A percentile compares a stretch with the other conserved stretches of the same genome.
These are phyloP conservation scores for Mungos mungo DNA, from an alignment of 2,113 vertebrate species.

Conservation along the genomic window DNA sequence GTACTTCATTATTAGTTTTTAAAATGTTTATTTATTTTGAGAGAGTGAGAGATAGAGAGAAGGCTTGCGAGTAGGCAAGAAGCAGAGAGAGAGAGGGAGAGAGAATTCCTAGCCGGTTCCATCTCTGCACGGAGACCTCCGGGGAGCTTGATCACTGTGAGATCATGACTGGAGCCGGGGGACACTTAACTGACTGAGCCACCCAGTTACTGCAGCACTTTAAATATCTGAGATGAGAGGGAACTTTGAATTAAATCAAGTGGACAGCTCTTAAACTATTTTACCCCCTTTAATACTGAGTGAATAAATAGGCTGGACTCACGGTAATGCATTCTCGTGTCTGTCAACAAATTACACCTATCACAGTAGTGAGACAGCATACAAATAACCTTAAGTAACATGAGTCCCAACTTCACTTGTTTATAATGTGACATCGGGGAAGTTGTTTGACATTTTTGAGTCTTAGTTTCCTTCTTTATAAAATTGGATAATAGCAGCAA, in stretches of 20 bases:
- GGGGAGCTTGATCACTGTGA: too few species aligned
- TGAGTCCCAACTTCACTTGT: background rate
- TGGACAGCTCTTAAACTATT: slow-evolving; percentile 19
- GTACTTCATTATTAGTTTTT: background rate
- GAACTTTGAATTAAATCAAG: slow-evolving; percentile 25
- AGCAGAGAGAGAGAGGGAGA: too few species aligned
- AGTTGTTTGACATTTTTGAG: slow-evolving; percentile 43
- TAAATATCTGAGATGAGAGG: background rate
- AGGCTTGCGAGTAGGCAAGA: too few species aligned
- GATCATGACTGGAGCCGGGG: too few species aligned
- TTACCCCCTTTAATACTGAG: slow-evolving; percentile 1
- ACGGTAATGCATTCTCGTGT: background rate
- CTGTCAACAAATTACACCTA: background rate
- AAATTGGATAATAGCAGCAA: slow-evolving; percentile 31
- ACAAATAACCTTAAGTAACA: background rate
- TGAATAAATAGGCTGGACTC: background rate
- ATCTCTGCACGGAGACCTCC: too few species aligned
- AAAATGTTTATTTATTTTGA: too few species aligned
- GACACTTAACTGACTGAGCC: too few species aligned
- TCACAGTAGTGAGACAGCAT: background rate
- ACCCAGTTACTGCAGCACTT: background rate
- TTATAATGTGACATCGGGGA: background rate
- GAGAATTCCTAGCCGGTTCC: too few species aligned
- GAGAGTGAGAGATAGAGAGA: too few species aligned
- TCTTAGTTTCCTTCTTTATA: slow-evolving; percentile 38